Conservation (phyloP, 2,888 invertebrate species). For the Nemotelus nigrinus region DNA sequence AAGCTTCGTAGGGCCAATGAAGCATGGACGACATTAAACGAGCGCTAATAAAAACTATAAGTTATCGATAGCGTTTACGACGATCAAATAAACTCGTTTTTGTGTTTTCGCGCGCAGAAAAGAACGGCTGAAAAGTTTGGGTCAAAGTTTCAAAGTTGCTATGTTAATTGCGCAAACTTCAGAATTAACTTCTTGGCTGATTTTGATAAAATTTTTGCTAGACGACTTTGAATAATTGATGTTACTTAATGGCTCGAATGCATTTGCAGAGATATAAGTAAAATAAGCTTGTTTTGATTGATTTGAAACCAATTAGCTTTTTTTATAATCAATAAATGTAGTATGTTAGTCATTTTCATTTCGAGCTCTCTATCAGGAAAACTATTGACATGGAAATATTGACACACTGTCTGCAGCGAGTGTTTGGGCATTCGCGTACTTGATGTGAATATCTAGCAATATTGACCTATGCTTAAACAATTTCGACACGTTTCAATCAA, state of each 20-base stretch:
- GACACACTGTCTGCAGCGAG: too few species aligned
- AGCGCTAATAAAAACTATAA: not conserved
- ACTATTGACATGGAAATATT: too few species aligned
- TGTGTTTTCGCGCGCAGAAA: not conserved
- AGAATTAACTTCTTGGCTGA: not conserved
- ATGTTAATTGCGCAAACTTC: not conserved
- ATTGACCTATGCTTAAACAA: too few species aligned
- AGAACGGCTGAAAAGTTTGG: not conserved
- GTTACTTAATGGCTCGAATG: not conserved
- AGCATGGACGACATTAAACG: conserved; percentile 1
- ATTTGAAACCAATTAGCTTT: too few species aligned
- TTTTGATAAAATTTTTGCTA: not conserved
- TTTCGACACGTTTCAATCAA: too few species aligned
- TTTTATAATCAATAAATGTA: too few species aligned
- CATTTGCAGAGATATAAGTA: too few species aligned
- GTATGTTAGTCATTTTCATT: too few species aligned
- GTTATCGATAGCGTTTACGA: conserved; percentile 6
- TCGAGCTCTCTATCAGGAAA: too few species aligned
- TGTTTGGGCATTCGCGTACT: too few species aligned
- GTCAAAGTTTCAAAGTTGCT: conserved; percentile 1
- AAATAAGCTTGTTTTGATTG: too few species aligned
- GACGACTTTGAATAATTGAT: not conserved
- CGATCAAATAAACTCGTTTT: not conserved
- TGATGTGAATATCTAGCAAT: too few species aligned
- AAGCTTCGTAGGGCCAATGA: conserved; percentile 4